Conservation (phyloP, 2,113 vertebrate genomes). For the Dromaius novaehollandiae region DNA sequence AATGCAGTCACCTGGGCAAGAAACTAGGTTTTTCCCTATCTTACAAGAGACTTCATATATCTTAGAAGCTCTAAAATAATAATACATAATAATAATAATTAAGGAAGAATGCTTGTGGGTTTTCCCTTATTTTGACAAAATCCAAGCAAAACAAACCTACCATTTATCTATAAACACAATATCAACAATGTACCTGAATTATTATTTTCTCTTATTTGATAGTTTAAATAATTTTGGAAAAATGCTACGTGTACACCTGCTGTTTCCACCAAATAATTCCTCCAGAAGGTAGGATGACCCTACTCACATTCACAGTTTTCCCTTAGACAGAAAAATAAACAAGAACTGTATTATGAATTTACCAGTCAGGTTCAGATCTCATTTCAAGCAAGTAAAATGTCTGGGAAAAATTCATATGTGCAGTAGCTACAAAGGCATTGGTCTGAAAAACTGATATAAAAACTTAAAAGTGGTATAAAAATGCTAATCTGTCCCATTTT, state of each 20-base stretch:
- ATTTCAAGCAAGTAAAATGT: not conserved
- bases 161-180: not conserved
- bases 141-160: not conserved
- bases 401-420: not conserved
- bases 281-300: not conserved
- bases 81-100: not conserved
- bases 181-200: not conserved
- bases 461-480: not conserved
- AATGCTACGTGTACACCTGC: not conserved
- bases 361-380: not conserved
- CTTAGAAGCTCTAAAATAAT: not conserved
- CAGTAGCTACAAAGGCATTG: not conserved
- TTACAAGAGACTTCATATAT: not conserved
- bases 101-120: not conserved
- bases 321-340: not conserved
- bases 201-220: not conserved
- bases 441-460: not conserved
- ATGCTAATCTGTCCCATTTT: not conserved
- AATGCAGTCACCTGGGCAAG: not conserved
- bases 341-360: not conserved
- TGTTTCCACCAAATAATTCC: not conserved
- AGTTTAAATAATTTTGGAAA: not conserved
- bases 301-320: not conserved
- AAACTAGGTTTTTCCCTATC: not conserved
- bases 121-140: not conserved